phyloP scores from a whole-genome alignment of 2,797 vertebrate genomes.

The Helicolenus hilgendorfi region DNA sequence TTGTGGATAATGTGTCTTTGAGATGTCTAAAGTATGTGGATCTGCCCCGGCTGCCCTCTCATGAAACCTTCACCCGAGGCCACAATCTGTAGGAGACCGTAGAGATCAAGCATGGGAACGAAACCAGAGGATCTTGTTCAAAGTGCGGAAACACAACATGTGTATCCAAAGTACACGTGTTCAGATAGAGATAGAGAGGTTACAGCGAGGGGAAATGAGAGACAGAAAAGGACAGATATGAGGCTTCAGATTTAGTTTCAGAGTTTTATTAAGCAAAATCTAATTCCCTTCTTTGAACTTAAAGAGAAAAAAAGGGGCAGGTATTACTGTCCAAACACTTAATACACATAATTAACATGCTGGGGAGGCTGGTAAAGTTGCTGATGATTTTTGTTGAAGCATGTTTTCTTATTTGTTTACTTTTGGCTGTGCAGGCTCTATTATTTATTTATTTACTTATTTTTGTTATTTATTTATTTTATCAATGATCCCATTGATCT shows the following conservation, averaged over 20 bases:
- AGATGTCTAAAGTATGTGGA: conserved; percentile 29
- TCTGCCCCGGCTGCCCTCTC: conserved; percentile 34
- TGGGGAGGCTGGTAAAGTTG: neutral
- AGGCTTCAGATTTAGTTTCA: neutral
- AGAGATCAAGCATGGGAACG: conserved; percentile 29
- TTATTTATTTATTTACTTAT: too few species aligned
- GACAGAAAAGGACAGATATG: neutral
- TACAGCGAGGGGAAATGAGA: neutral
- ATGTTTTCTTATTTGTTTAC: neutral
- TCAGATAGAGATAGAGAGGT: conserved; percentile 8
- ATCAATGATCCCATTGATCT: too few species aligned
- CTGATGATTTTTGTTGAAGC: neutral
- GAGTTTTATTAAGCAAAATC: conserved; percentile 18
- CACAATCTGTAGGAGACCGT: conserved; percentile 10
- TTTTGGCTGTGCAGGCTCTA: too few species aligned
- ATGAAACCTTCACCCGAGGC: conserved; percentile 53
- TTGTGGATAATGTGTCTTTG: conserved; percentile 50
- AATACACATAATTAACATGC: neutral
- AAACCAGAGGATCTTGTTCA: conserved; percentile 35
- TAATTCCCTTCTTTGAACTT: neutral
- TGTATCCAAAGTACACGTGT: conserved; percentile 7
- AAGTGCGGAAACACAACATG: conserved; percentile 21
- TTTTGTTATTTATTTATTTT: too few species aligned
- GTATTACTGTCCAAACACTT: neutral
- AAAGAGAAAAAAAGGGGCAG: neutral